phyloP scores from a whole-genome alignment of 2,113 vertebrate species.

The Epinephelus moara region DNA sequence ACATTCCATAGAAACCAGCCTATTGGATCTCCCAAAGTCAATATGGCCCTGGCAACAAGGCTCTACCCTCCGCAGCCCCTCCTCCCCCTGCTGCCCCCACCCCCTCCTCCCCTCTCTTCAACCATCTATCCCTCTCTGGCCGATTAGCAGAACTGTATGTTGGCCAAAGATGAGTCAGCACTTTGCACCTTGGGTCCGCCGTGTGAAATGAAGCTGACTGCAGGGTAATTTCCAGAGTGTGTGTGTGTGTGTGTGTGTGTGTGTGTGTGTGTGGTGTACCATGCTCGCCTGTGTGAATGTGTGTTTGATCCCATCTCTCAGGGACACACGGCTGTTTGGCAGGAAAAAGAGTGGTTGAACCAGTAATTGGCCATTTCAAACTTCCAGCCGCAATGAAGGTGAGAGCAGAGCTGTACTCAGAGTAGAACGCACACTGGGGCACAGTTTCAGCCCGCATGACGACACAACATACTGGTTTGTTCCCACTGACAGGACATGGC shows the following conservation, averaged over 20 bases:
- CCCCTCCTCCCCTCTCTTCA: slow-evolving; percentile 8
- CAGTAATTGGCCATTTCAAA: slow-evolving; percentile 58
- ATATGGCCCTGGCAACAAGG: slow-evolving; percentile 66
- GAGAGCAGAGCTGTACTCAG: slow-evolving; percentile 26
- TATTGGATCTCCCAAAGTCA: slow-evolving; percentile 59
- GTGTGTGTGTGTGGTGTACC: slow-evolving; percentile 30
- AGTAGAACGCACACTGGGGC: slow-evolving; percentile 31
- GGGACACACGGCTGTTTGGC: slow-evolving; percentile 51
- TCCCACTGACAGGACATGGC: slow-evolving; percentile 21
- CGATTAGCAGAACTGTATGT: slow-evolving; percentile 62
- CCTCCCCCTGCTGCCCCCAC: neutral
- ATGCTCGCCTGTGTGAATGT: slow-evolving; percentile 7
- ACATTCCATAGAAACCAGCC: slow-evolving; percentile 44
- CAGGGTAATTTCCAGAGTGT: slow-evolving; percentile 69
- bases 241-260: slow-evolving; percentile 23
- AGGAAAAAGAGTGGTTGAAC: slow-evolving; percentile 35
- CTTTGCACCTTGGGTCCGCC: slow-evolving; percentile 64
- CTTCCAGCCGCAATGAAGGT: slow-evolving; percentile 25
- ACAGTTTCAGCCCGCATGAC: slow-evolving; percentile 4
- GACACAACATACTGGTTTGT: slow-evolving; percentile 12
- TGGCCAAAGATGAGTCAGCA: slow-evolving; percentile 79
- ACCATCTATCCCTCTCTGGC: slow-evolving; percentile 55
- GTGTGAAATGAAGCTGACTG: slow-evolving; percentile 76
- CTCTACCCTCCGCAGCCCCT: slow-evolving; percentile 44
- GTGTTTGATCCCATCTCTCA: slow-evolving; percentile 39